These are phyloP conservation scores for Sebastes melanostomus DNA, from an alignment of 2,797 vertebrate genomes.

Conservation along the genomic window DNA sequence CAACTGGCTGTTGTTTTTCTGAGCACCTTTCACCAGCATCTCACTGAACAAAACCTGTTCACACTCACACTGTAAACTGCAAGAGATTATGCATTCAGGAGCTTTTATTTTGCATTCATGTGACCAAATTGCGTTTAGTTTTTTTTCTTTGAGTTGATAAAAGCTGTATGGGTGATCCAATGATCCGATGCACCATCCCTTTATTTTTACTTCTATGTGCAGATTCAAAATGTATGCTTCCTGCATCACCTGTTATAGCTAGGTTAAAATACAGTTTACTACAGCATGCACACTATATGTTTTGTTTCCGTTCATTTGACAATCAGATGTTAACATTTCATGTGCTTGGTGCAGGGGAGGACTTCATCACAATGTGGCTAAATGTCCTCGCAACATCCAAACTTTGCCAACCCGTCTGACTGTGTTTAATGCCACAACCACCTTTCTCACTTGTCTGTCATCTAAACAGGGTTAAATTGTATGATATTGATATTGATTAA, in stretches of 20 bases:
- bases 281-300: neutral
- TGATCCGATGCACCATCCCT: conserved; percentile 36
- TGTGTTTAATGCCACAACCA: conserved; percentile 19
- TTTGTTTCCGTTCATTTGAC: conserved; percentile 42
- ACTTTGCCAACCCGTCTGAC: conserved; percentile 2
- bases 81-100: conserved; percentile 39
- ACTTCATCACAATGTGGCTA: neutral
- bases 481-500: conserved; percentile 32
- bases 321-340: conserved; percentile 46
- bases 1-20: neutral
- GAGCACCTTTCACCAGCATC: conserved; percentile 50
- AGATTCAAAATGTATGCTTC: neutral
- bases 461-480: conserved; percentile 56
- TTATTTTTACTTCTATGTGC: conserved; percentile 19
- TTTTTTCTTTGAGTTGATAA: neutral
- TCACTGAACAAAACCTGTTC: conserved; percentile 21
- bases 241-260: neutral
- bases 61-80: conserved; percentile 17
- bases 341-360: conserved; percentile 15
- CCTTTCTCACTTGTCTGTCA: conserved; percentile 16
- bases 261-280: neutral
- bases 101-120: conserved; percentile 14
- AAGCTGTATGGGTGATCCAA: neutral
- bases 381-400: neutral
- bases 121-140: neutral